Evolutionary conservation across 2,113 vertebrate genomes (phyloP), one percentile per base, ranked within the genome.

Genomic region (Sitta europaea): DNA sequence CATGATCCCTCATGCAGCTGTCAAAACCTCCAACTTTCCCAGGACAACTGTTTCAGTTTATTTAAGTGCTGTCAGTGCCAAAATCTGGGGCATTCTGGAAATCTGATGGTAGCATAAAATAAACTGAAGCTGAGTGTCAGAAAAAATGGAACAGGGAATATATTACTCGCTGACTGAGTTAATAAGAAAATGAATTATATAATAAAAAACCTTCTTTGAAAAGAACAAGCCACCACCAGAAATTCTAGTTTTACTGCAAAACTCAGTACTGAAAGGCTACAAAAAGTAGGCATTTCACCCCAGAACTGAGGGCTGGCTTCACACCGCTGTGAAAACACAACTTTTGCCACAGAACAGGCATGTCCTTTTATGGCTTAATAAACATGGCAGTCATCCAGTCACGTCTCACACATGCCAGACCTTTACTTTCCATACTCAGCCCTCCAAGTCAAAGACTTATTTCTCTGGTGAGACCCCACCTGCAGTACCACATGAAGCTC

Each of bases 1-100:
- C 94, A 92, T 88, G 88, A 88, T 93, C 78, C 75, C 58, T 95
- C 76, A 86, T 92, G 85, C 92, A 96, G 96, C 96, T 96, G 94
- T 96, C 93, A 96, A 96, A 97, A 97, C 93, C 82, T 96, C 92
- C 85, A 83, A 84, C 96, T 95, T 96, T 96, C 96, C 94, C 96
- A 97, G 94, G 92, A 94, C 90, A 96, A 96, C 93, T 57, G 59
- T 77, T 92, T 86, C 72, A 88, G 94, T 96, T 96, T 95, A 95
- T 96, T 90, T 95, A 96, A 96, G 93, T 40, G 16, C 51, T 86
- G 51, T 61, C 85, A 71, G 59, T 95, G 94, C 94, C 94, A 95
- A 96, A 95, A 96, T 86, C 90, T 80, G 65, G 85, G 85, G 78
- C 92, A 94, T 90, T 96, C 86, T 90, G 63, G 54, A 96, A 96